Conservation (phyloP, 2,888 invertebrate genomes). For the Brachylomia viminalis region DNA sequence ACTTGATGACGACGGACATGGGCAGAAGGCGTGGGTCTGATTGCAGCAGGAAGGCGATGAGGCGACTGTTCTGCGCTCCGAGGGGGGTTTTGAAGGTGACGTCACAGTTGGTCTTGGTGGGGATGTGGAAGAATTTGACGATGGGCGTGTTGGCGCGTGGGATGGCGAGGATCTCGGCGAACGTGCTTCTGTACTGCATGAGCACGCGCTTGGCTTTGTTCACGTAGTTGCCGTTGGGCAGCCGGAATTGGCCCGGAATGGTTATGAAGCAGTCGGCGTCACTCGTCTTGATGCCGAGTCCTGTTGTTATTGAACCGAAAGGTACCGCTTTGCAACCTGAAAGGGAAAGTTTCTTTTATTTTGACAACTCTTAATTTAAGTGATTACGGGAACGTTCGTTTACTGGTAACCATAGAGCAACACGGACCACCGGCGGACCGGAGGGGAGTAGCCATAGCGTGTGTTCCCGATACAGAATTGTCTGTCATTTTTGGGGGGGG, state of each 20-base stretch:
- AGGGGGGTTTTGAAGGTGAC: constrained; percentile 93
- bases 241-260: constrained; percentile 76
- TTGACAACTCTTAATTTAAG: neutral
- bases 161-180: constrained; percentile 91
- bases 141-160: constrained; percentile 94
- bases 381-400: neutral
- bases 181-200: constrained; percentile 80
- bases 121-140: constrained; percentile 92
- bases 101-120: constrained; percentile 92
- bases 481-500: too few species aligned
- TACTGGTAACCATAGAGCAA: too few species aligned
- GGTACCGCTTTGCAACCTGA: constrained; percentile 85
- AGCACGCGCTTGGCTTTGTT: constrained; percentile 81
- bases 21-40: constrained; percentile 91
- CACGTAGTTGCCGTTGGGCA: constrained; percentile 71
- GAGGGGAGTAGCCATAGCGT: too few species aligned
- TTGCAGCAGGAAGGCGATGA: constrained; percentile 91
- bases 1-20: constrained; percentile 92
- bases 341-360: neutral
- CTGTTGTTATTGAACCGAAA: constrained; percentile 94
- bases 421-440: too few species aligned
- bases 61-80: constrained; percentile 92
- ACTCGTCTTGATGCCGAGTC: constrained; percentile 92
- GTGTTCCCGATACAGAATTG: too few species aligned
- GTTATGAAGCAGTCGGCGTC: constrained; percentile 93